These are phyloP conservation scores for Lepas anatifera DNA, from an alignment of 2,888 invertebrate species.

Conservation along the genomic window DNA sequence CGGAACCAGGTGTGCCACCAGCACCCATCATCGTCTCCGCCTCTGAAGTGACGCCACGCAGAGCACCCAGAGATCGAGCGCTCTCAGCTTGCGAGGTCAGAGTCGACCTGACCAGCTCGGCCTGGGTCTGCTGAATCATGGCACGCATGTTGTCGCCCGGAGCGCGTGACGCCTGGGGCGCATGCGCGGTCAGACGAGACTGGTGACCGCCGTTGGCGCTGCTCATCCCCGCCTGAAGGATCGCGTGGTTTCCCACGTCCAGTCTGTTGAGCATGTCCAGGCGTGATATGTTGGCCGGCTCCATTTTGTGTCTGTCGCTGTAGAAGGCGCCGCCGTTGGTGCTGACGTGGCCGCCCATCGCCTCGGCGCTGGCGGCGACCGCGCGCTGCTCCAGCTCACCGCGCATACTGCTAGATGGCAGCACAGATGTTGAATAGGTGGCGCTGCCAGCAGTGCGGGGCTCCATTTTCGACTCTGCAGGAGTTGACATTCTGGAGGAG, in stretches of 20 bases:
- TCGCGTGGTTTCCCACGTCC: not conserved
- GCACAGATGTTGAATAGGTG: conserved; percentile 26
- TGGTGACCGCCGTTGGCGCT: conserved; percentile 32
- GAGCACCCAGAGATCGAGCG: conserved; percentile 49
- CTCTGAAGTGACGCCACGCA: conserved; percentile 23
- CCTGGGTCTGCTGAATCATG: conserved; percentile 25
- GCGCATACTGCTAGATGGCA: conserved; percentile 28
- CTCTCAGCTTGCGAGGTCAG: conserved; percentile 76
- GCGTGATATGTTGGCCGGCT: not conserved
- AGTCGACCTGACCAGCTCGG: conserved; percentile 25
- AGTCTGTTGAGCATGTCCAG: conserved; percentile 6
- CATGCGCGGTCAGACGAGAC: conserved; percentile 25
- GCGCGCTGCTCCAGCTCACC: conserved; percentile 35
- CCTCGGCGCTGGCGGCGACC: conserved; percentile 31
- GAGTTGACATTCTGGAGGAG: conserved; percentile 37
- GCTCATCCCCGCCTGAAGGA: not conserved
- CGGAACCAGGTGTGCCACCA: too few species aligned
- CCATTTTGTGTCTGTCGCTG: not conserved
- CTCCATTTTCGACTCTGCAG: conserved; percentile 27
- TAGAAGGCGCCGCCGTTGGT: not conserved
- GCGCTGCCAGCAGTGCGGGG: conserved; percentile 26
- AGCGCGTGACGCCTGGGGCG: conserved; percentile 42
- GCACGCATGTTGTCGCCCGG: conserved; percentile 30
- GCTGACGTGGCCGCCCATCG: not conserved
- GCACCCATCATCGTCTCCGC: conserved; percentile 26